Conservation (phyloP, 2,113 vertebrate genomes). For the Galeopterus variegatus region DNA sequence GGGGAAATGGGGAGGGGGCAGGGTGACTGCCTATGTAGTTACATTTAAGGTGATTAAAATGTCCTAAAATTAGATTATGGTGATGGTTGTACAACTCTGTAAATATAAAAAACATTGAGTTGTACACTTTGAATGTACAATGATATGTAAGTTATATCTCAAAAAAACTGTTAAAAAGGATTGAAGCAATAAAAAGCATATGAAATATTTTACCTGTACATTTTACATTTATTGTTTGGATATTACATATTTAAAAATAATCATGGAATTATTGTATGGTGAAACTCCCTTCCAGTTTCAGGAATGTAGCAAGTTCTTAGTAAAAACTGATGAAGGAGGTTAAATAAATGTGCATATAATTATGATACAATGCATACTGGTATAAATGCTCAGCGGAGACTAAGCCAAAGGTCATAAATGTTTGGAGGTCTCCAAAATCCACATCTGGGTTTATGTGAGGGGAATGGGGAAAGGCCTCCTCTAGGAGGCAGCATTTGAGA, state of each 20-base stretch:
- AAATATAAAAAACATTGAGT: conserved; percentile 32
- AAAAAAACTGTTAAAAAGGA: conserved; percentile 8
- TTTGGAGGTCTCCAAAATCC: background rate
- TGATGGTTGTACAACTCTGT: background rate
- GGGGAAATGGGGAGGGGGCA: background rate
- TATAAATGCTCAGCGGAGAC: background rate
- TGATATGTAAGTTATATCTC: background rate
- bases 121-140: background rate
- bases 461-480: background rate
- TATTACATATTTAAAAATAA: conserved; percentile 34
- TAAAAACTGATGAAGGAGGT: background rate
- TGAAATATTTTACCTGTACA: background rate
- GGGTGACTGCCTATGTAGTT: background rate
- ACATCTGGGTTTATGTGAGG: background rate
- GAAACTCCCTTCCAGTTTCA: background rate
- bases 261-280: conserved; percentile 16
- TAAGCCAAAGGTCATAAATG: background rate
- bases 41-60: background rate
- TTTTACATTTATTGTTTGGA: conserved; percentile 46
- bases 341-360: background rate
- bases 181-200: conserved; percentile 24
- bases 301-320: background rate
- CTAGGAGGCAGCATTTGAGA: background rate
- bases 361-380: background rate
- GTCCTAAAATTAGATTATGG: conserved; percentile 31